Base-by-base conservation (phyloP, 2,113 vertebrate genomes). In the Synodontis membranacea region DNA sequence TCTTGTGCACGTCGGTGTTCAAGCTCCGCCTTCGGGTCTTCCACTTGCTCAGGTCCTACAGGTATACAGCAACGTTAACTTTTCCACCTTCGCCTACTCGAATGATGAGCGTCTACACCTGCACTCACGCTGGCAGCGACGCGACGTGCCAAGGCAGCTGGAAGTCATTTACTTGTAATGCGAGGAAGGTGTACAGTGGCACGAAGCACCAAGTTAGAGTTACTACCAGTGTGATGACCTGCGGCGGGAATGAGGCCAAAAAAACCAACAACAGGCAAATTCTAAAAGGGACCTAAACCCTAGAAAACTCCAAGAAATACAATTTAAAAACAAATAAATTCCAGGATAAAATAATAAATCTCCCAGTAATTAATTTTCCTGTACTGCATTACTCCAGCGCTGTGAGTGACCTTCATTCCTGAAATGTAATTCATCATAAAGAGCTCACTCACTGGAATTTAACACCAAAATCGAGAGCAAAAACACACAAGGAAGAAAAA, bases 41-140 rank as follows among this genome's bases (percentile, higher is more conserved):
- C 98, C 98, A 99, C 94, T 96, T 98, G 89, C 94, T 96, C 84
- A 99, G 93, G 87, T 99, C 97, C 98, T 99, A 31, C 37, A 66
- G 28, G 44, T 17, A 56, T 5, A 64, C 11, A 19, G 34, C 76
- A 34, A 19, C 8, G 1, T 56, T 37, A 37, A 54, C 15, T 5
- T 14, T 75, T n/a, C 64, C 64, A 4, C 15, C 17, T 21, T 1
- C 1, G 34, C 64, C 64, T 66, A 34, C 64, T 66, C 7, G 64
- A 66, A 66, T 34, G 28, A n/a, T 58, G 5, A 66, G 31, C 6
- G 15, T 66, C 17, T 6, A 46, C 28, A 4, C 42, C 10, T 28
- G 19, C 42, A 2, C 21, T 75, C 72, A 75, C 42, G 15, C 12
- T 14, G 39, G 42, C 70, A 28, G 70, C 46, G 75, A 31, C 3